Conservation (phyloP, 23 tunicate species). For the Halocynthia aurantium region DNA sequence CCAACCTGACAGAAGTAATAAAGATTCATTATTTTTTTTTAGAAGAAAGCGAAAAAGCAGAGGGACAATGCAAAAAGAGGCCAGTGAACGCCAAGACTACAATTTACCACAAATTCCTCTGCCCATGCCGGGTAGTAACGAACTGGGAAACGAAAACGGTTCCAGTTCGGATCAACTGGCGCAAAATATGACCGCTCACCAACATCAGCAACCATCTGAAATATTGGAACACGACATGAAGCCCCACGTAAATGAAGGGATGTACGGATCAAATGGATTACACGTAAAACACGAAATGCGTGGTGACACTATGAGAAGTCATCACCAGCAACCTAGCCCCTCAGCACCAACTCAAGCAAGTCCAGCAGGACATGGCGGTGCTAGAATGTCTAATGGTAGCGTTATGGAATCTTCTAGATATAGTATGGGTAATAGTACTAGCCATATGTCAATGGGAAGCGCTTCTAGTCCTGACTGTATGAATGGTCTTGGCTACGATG, state of each 20-base stretch:
- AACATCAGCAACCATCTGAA: slow-evolving; percentile 7
- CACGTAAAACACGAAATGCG: slow-evolving; percentile 83
- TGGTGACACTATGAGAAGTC: slow-evolving; percentile 16
- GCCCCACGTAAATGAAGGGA: slow-evolving; percentile 17
- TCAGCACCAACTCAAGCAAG: slow-evolving; percentile 47
- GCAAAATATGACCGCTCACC: neutral
- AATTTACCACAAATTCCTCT: slow-evolving; percentile 88
- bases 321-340: neutral
- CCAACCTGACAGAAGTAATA: neutral
- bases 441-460: neutral
- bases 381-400: neutral
- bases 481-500: slow-evolving; percentile 1
- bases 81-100: slow-evolving; percentile 60
- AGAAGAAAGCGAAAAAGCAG: slow-evolving; percentile 95
- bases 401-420: neutral
- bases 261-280: slow-evolving; percentile 26
- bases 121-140: slow-evolving; percentile 18
- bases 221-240: slow-evolving; percentile 43
- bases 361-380: slow-evolving; percentile 23
- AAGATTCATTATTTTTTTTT: slow-evolving; percentile 13
- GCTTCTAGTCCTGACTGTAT: slow-evolving; percentile 10
- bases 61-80: slow-evolving; percentile 43
- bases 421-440: neutral
- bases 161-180: neutral
- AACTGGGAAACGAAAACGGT: neutral